Percentiles rank a stretch among this genome's conserved stretches.
These are phyloP conservation scores for Choloepus hoffmanni DNA, from an alignment of 2,113 vertebrate genomes.

Conservation along the genomic window DNA sequence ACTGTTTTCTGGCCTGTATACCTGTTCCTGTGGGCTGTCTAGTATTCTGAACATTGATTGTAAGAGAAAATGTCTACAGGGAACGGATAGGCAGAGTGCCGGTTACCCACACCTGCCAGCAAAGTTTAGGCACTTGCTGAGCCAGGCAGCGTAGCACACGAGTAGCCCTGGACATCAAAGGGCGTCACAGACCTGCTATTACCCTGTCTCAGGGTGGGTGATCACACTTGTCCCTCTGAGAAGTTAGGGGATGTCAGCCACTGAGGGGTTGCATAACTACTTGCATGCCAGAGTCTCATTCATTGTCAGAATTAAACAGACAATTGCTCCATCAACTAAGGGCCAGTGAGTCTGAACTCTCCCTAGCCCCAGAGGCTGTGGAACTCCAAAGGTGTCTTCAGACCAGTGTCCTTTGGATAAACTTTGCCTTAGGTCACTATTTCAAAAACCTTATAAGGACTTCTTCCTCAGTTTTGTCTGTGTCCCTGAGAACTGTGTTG, in stretches of 20 bases:
- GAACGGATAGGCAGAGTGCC: not conserved
- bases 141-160: not conserved
- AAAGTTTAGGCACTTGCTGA: slow-evolving; percentile 60
- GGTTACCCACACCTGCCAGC: slow-evolving; percentile 57
- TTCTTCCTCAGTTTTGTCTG: slow-evolving; percentile 3
- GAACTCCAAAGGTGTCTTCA: not conserved
- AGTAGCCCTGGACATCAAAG: slow-evolving; percentile 45
- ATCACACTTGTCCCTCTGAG: slow-evolving; percentile 53
- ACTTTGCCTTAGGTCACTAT: not conserved
- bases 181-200: slow-evolving; percentile 62
- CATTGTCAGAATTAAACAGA: slow-evolving; percentile 16
- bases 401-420: not conserved
- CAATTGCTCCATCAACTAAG: not conserved
- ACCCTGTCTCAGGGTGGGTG: not conserved
- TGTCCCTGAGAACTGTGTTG: not conserved
- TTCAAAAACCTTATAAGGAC: slow-evolving; percentile 1
- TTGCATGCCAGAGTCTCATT: slow-evolving; percentile 21
- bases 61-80: not conserved
- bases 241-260: not conserved
- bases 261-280: not conserved
- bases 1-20: not conserved
- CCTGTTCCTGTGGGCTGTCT: not conserved
- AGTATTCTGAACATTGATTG: not conserved
- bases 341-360: not conserved
- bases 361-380: not conserved